These are phyloP conservation scores for Oppia nitens DNA, from an alignment of 1,140 invertebrate species.

Conservation along the genomic window DNA sequence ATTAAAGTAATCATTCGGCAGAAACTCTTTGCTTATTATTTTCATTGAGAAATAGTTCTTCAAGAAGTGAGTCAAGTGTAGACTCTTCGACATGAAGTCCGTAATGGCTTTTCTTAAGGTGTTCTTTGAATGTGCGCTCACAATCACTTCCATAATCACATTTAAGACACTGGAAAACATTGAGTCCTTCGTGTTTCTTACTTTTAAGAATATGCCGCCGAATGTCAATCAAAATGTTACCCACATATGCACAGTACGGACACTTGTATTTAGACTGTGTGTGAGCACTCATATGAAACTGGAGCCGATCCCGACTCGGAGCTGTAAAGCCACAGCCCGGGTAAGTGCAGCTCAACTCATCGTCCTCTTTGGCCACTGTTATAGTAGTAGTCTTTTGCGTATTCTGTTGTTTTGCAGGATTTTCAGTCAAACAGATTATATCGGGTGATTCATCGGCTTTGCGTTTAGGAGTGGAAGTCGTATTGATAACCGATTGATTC, in stretches of 20 bases:
- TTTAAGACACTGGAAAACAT: slow-evolving; percentile 1
- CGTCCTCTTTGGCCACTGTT: neutral
- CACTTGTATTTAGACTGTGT: slow-evolving; percentile 11
- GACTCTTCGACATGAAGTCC: neutral
- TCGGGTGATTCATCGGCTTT: neutral
- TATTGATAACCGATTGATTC: neutral
- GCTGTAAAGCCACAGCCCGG: slow-evolving; percentile 7
- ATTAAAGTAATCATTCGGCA: neutral
- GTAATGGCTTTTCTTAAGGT: slow-evolving; percentile 1
- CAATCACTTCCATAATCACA: slow-evolving; percentile 12
- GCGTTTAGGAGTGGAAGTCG: neutral
- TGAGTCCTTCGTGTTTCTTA: neutral
- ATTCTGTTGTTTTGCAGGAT: neutral
- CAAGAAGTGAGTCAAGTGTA: neutral
- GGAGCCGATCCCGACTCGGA: slow-evolving; percentile 1
- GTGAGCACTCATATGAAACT: slow-evolving; percentile 10
- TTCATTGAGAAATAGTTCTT: slow-evolving; percentile 11
- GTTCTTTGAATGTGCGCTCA: slow-evolving; percentile 6
- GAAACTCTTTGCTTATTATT: neutral
- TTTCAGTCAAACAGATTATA: neutral
- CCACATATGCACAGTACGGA: slow-evolving; percentile 13
- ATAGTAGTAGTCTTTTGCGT: neutral
- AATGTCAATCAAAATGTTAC: slow-evolving; percentile 6
- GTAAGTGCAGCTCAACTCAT: slow-evolving; percentile 4
- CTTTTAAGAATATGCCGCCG: slow-evolving; percentile 1